These are phyloP conservation scores for Empidonax traillii DNA, from an alignment of 2,113 vertebrate genomes.

Conservation along the genomic window DNA sequence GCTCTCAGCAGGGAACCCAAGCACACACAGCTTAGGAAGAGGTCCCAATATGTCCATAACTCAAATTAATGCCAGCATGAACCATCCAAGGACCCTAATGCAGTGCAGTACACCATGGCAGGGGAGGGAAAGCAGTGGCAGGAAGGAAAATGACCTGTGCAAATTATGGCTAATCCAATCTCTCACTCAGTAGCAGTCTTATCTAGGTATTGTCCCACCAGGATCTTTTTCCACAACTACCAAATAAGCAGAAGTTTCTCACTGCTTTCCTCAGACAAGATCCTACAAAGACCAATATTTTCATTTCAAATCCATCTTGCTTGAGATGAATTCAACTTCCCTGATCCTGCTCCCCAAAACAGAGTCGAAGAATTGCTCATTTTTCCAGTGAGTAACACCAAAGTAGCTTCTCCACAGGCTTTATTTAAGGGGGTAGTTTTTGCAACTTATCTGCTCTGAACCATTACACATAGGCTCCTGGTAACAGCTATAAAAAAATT, in stretches of 20 bases:
- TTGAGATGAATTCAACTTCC: neutral
- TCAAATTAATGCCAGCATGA: neutral
- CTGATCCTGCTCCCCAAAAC: neutral
- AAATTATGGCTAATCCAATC: neutral
- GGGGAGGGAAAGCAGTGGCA: neutral
- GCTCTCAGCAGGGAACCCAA: neutral
- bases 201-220: neutral
- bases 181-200: neutral
- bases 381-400: neutral
- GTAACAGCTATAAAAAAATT: neutral
- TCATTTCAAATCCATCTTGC: neutral
- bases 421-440: neutral
- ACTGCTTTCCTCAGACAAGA: neutral
- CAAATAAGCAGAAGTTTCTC: neutral
- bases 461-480: neutral
- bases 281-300: neutral
- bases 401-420: neutral
- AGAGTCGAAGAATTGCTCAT: neutral
- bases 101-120: neutral
- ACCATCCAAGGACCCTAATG: neutral
- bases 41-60: neutral
- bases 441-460: neutral
- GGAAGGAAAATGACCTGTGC: neutral
- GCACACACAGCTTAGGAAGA: neutral
- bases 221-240: neutral